phyloP scores from a whole-genome alignment of 2,888 invertebrate genomes.

The Machimus atricapillus region DNA sequence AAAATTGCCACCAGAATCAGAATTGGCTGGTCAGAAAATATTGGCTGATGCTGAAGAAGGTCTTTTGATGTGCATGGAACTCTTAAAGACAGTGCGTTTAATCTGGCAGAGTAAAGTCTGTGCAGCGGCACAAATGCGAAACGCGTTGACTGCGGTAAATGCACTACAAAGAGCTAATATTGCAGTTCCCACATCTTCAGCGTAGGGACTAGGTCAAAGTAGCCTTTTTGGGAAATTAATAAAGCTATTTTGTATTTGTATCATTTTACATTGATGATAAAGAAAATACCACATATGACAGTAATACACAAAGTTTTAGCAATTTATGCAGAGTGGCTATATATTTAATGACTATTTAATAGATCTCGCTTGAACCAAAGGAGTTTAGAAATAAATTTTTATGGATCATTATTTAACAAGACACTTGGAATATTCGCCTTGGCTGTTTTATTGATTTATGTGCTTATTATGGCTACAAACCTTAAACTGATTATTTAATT shows the following conservation, averaged over 20 bases:
- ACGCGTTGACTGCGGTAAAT: constrained; percentile 3
- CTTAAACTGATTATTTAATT: too few species aligned
- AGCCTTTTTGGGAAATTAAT: neutral
- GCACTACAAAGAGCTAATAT: neutral
- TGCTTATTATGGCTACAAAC: too few species aligned
- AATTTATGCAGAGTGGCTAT: too few species aligned
- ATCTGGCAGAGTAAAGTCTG: constrained; percentile 39
- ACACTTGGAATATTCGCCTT: too few species aligned
- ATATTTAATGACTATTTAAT: too few species aligned
- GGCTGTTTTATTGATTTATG: too few species aligned
- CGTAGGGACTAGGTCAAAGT: neutral
- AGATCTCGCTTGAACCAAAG: too few species aligned
- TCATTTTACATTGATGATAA: neutral
- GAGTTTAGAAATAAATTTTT: too few species aligned
- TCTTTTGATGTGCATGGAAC: constrained; percentile 4
- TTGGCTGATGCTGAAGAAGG: constrained; percentile 19
- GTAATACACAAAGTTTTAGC: neutral
- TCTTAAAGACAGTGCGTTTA: neutral
- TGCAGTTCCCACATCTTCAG: neutral
- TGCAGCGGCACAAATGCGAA: constrained; percentile 29
- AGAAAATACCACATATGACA: neutral
- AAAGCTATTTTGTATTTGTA: neutral
- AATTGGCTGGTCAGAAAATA: constrained; percentile 2
- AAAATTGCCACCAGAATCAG: constrained; percentile 8
- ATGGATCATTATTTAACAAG: too few species aligned